phyloP scores from a whole-genome alignment of 2,888 invertebrate species.

The Hyalella azteca region DNA sequence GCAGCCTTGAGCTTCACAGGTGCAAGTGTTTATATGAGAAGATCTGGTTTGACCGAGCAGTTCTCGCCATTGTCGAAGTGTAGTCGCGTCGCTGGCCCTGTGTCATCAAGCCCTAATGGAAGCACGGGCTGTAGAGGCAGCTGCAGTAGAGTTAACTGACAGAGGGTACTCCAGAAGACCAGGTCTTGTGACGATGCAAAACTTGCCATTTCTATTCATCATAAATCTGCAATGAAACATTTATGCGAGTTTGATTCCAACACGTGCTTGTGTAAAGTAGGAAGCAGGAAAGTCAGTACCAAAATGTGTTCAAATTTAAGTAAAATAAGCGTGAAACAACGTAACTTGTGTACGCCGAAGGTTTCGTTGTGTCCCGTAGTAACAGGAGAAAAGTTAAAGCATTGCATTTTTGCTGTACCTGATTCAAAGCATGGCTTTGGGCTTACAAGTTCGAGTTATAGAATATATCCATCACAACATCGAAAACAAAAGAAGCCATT shows the following conservation, averaged over 20 bases:
- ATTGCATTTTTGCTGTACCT: too few species aligned
- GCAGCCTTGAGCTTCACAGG: neutral
- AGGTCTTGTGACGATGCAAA: neutral
- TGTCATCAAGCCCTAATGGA: constrained; percentile 18
- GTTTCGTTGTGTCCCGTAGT: too few species aligned
- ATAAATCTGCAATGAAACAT: neutral
- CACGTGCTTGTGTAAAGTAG: neutral
- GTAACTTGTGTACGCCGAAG: too few species aligned
- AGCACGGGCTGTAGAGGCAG: constrained; percentile 14
- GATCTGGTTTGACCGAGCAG: neutral
- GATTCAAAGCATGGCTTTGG: too few species aligned
- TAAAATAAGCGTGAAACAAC: too few species aligned
- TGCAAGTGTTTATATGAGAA: neutral
- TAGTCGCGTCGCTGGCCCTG: neutral
- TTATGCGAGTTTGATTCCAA: neutral
- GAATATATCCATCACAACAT: too few species aligned
- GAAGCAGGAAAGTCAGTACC: neutral
- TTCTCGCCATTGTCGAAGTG: constrained; percentile 16
- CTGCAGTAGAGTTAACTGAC: constrained; percentile 38
- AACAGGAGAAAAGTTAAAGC: too few species aligned
- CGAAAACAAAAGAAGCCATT: too few species aligned
- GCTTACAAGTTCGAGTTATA: too few species aligned
- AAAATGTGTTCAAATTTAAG: constrained; percentile 9
- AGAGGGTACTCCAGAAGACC: constrained; percentile 15
- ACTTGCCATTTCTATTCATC: neutral